Evolutionary conservation across 2,888 invertebrate genomes (phyloP), one percentile per base, ranked within the genome.

Genomic region (Acanthococcus lagerstroemiae): DNA sequence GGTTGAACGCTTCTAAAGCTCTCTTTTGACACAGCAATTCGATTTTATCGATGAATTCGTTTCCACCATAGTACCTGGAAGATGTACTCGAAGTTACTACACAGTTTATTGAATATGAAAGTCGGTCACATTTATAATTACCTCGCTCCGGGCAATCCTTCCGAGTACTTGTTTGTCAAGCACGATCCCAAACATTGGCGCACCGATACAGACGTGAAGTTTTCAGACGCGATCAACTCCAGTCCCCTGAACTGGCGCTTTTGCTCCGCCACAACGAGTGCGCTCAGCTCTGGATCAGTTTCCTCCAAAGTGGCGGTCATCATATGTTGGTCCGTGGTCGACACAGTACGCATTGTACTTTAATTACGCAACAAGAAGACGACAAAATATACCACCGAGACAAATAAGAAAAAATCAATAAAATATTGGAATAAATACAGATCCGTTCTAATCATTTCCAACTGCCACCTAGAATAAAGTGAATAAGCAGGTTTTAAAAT

Each of bases 1-100:
- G 79, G 70, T 82, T 83, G 76, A 87, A 97, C 1, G 91, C 86
- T 74, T 89, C 85, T 56, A 96, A 79, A 0, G 92, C 86, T 68
- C 97, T 82, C 72, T 88, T 84, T 76, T 95, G 95, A 65, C 93
- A 90, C 65, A 97, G 76, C 30, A 85, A 73, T 80, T 97, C 97
- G 70, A 97, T 84, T 80, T 95, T 81, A 79, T 97, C 97, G 71
- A 99, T 94, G 73, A 81, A 88, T 77, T 97, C 90, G 80, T 95
- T 96, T 50, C 97, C 97, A 70, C 96, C 97, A 77, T 99, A 97
- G 76, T 97, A 97, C 74, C 95, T 95, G 73, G n/a, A n/a, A n/a
- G n/a, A n/a, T n/a, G n/a, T n/a, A n/a, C n/a, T n/a, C n/a, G n/a
- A n/a, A n/a, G 26, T 65, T 27, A 58, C 17, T 24, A 46, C 21